These are phyloP conservation scores for Athalia circularis DNA, from an alignment of 2,888 invertebrate genomes.

Conservation along the genomic window DNA sequence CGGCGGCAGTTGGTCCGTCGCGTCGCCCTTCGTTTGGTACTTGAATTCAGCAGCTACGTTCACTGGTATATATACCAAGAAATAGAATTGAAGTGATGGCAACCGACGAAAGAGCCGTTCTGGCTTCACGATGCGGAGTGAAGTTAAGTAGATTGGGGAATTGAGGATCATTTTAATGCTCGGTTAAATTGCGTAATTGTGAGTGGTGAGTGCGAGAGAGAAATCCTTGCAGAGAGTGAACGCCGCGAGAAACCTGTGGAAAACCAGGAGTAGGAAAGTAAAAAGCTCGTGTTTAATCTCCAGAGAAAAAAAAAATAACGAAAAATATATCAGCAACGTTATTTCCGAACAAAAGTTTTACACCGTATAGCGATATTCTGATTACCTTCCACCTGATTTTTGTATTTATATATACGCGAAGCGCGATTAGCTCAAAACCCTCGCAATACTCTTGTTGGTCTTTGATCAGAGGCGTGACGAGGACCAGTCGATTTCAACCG, in stretches of 20 bases:
- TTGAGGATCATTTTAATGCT: slow-evolving; percentile 67
- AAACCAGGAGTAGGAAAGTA: slow-evolving; percentile 35
- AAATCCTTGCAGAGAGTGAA: slow-evolving; percentile 44
- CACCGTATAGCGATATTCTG: too few relatives aligned
- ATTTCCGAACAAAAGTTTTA: background rate
- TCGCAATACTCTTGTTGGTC: background rate
- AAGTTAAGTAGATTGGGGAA: slow-evolving; percentile 65
- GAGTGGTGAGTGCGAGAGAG: slow-evolving; percentile 53
- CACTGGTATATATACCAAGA: slow-evolving; percentile 6
- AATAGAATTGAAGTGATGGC: slow-evolving; percentile 39
- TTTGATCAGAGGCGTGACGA: slow-evolving; percentile 21
- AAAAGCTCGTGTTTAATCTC: slow-evolving; percentile 45
- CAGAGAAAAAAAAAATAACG: slow-evolving; percentile 39
- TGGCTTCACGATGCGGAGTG: slow-evolving; percentile 11
- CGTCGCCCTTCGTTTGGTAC: slow-evolving; percentile 41
- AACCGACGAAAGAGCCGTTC: slow-evolving; percentile 27
- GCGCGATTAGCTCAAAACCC: slow-evolving; percentile 11
- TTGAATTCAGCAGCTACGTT: background rate
- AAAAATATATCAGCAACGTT: slow-evolving; percentile 29
- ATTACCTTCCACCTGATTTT: background rate
- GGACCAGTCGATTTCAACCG: background rate
- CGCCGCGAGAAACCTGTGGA: slow-evolving; percentile 27
- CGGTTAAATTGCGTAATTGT: slow-evolving; percentile 68
- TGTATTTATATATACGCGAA: background rate
- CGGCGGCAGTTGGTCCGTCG: slow-evolving; percentile 49